Conservation (phyloP, 2,797 vertebrate genomes). For the Buceros bicornis region DNA sequence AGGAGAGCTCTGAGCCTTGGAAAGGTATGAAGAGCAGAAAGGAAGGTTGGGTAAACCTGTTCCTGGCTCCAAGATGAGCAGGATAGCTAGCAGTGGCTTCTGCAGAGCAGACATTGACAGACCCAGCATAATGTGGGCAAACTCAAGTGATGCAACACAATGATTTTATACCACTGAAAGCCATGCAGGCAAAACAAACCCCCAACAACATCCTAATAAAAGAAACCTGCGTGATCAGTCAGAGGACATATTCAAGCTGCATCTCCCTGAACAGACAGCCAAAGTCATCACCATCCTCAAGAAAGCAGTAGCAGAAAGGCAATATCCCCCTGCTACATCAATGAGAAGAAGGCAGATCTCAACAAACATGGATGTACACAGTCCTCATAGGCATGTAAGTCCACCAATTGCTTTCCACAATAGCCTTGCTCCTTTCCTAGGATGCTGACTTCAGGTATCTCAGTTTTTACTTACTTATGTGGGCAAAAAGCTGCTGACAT, state of each 20-base stretch:
- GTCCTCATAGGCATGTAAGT: neutral
- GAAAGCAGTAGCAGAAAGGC: neutral
- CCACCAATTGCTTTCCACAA: neutral
- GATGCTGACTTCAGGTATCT: neutral
- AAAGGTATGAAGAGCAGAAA: neutral
- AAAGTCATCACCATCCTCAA: neutral
- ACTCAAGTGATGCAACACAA: neutral
- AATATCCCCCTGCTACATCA: neutral
- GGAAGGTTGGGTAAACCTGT: neutral
- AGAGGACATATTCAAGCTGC: neutral
- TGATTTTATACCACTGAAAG: neutral
- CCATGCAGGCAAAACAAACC: neutral
- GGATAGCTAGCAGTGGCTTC: neutral
- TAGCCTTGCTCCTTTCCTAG: neutral
- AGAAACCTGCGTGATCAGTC: neutral
- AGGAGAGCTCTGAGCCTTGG: neutral
- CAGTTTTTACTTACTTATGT: neutral
- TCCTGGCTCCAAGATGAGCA: neutral
- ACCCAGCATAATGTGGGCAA: rapidly evolving
- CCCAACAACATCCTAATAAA: neutral
- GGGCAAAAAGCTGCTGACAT: neutral
- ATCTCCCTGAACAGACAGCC: neutral
- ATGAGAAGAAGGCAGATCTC: neutral
- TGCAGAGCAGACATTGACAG: neutral
- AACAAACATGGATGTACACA: neutral